Base-by-base conservation (phyloP, 1,140 invertebrate species). In the Oryctes rhinoceros region DNA sequence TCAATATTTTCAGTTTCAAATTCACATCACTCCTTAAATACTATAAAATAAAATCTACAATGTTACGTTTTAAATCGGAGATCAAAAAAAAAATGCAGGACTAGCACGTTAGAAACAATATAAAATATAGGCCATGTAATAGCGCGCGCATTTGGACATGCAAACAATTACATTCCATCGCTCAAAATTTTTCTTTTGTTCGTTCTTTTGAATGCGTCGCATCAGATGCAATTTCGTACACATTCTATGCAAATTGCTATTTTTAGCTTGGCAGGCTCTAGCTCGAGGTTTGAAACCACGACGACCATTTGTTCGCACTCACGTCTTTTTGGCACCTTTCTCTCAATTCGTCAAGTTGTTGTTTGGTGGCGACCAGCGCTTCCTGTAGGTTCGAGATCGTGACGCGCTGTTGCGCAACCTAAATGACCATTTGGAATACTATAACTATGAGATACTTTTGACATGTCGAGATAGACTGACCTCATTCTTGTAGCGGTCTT, bases 321-420 rank as follows among this genome's bases (percentile, higher is more conserved):
- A 87, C 86, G 80, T 86, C 85, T 74, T 83, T 81, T n/a, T 82
- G 74, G 48, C 49, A 80, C 80, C 85, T 86, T 15, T 82, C 81
- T 78, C 83, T 80, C 48, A 85, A 62, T 48, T 83, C 84, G 24
- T 86, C 84, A 30, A 86, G 74, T 74, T 86, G 82, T n/a, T 86
- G 83, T 83, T 87, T 87, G 35, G 83, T 80, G 15, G 65, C 80
- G 6, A 86, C 81, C 67, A 87, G 75, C 9, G 83, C 85, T 48
- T 85, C 82, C 82, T 86, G 86, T 9, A 86, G 78, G 78, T 86
- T 85, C 1, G 78, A 24, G 48, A 87, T 86, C 0, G 86, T 87
- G 4, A 82, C 74, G 79, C 81, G 83, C 81, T 86, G 86, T 65
- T 85, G 85, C 18, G 85, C 76, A 15, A 87, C 85, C 85, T 86